Evolutionary conservation across 2,888 invertebrate species (phyloP), one percentile per base, ranked within the genome.

Genomic region (Octonoba sinensis): DNA sequence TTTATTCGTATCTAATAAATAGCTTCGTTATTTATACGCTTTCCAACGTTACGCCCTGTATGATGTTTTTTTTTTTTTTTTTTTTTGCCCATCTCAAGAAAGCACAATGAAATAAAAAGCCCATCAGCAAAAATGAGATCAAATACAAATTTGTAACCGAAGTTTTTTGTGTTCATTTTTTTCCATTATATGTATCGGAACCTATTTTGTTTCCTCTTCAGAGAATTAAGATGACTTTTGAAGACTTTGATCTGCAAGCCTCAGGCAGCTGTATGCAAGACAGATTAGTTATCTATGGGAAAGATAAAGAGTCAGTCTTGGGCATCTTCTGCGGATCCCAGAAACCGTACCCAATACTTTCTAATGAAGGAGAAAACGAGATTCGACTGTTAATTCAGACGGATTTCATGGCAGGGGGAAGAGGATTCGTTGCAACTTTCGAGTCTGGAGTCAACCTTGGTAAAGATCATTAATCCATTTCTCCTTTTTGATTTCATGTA

Each of bases 221-320:
- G 69, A 60, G 60, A 62, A 62, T 76, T 6, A 69, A 67, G 24
- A 13, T 76, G 1, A 76, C 78, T 20, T 78, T 78, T 47, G 24
- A 57, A 22, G 78, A 78, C 56, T 72, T 78, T 15, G 78, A 78
- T 36, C 36, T 78, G 12, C 65, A 65, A 44, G 65, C 69, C 16
- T 69, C 78, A 0, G 18, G 54, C 22, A 51, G 66, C 1, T 78
- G 78, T 18, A 6, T 20, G 12, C 69, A 70, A 46, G 78, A 78
- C 22, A 46, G 64, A n/a, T 18, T 78, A 46, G 44, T 70, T 16
- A 47, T 78, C 0, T 70, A 78, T 27, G 65, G 69, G 0, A 62
- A 76, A 44, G 54, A 69, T 18, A 76, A 69, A 18, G 22, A 51
- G 51, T 22, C 22, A 15, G 24, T 76, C 13, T 24, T 60, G 16